Conservation (phyloP, 2,888 invertebrate species). For the Pammene fasciana region DNA sequence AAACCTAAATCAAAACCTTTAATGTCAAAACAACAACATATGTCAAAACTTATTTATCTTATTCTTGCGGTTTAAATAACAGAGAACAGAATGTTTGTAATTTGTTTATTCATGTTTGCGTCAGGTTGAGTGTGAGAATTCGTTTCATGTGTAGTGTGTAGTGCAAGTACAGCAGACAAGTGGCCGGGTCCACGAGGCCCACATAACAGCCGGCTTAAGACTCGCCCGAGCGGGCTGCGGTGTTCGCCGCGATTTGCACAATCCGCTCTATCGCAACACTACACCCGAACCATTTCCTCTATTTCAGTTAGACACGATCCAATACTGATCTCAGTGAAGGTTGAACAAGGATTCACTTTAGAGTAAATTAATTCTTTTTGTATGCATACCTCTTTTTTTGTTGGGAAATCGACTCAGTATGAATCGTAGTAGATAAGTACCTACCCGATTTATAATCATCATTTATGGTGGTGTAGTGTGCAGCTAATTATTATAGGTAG, state of each 20-base stretch:
- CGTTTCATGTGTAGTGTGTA: conserved; percentile 24
- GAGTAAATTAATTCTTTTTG: neutral
- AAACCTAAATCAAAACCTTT: too few species aligned
- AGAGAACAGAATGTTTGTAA: too few species aligned
- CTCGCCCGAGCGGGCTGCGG: conserved; percentile 55
- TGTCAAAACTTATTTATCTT: too few species aligned
- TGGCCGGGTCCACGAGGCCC: conserved; percentile 48
- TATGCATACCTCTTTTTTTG: too few species aligned
- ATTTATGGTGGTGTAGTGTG: too few species aligned
- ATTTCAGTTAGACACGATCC: conserved; percentile 47
- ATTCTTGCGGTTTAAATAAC: too few species aligned
- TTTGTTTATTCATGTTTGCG: neutral
- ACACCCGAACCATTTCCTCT: conserved; percentile 61
- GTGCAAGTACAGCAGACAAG: conserved; percentile 43
- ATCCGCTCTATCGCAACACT: conserved; percentile 72
- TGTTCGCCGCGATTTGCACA: conserved; percentile 70
- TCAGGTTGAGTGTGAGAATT: conserved; percentile 17
- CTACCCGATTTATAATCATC: too few species aligned
- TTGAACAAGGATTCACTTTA: neutral
- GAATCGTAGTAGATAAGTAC: too few species aligned
- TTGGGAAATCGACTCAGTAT: too few species aligned
- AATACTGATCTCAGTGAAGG: conserved; percentile 27
- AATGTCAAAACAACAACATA: too few species aligned
- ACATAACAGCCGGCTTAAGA: conserved; percentile 69
- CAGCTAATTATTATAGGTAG: too few species aligned